Evolutionary conservation across 1,140 invertebrate species (phyloP).

Genomic region (Drosophila pachea): DNA sequence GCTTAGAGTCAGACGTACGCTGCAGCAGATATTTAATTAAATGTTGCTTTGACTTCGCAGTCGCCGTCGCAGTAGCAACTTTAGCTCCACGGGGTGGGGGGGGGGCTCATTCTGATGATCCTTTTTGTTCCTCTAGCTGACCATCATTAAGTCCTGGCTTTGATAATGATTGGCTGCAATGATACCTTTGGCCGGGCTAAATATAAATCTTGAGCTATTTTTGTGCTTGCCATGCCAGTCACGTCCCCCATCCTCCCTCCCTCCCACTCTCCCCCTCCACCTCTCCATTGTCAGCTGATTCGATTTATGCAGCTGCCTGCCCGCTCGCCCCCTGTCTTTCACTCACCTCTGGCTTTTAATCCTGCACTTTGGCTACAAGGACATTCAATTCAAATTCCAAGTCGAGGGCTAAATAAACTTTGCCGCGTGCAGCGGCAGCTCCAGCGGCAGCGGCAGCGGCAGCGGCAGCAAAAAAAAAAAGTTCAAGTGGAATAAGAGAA

Average conservation of each 20-base stretch:
- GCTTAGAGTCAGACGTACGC: background rate
- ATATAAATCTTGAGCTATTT: slow-evolving; percentile 43
- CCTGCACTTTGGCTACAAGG: slow-evolving; percentile 33
- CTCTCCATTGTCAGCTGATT: slow-evolving; percentile 44
- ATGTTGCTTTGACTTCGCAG: slow-evolving; percentile 53
- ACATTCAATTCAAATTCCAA: slow-evolving; percentile 56
- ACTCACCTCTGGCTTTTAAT: slow-evolving; percentile 36
- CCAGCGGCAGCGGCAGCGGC: slow-evolving; percentile 11
- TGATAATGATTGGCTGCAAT: slow-evolving; percentile 32
- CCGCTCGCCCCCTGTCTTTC: background rate
- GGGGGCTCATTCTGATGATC: background rate
- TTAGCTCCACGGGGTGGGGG: slow-evolving; percentile 7
- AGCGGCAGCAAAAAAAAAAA: slow-evolving; percentile 34
- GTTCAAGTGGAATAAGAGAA: background rate
- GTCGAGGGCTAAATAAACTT: slow-evolving; percentile 74
- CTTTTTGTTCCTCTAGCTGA: background rate
- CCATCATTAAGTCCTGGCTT: slow-evolving; percentile 17
- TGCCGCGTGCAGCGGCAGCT: slow-evolving; percentile 35
- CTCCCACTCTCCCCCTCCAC: no score
- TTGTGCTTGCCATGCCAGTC: slow-evolving; percentile 16
- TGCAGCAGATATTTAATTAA: slow-evolving; percentile 68
- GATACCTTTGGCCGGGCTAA: slow-evolving; percentile 14
- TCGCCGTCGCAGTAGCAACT: background rate
- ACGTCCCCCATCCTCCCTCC: slow-evolving; percentile 20
- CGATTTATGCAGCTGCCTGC: slow-evolving; percentile 47